Percentiles rank a stretch among this genome's conserved stretches.
Evolutionary conservation across 2,797 vertebrate species (phyloP).

Genomic region (Acridotheres tristis): DNA sequence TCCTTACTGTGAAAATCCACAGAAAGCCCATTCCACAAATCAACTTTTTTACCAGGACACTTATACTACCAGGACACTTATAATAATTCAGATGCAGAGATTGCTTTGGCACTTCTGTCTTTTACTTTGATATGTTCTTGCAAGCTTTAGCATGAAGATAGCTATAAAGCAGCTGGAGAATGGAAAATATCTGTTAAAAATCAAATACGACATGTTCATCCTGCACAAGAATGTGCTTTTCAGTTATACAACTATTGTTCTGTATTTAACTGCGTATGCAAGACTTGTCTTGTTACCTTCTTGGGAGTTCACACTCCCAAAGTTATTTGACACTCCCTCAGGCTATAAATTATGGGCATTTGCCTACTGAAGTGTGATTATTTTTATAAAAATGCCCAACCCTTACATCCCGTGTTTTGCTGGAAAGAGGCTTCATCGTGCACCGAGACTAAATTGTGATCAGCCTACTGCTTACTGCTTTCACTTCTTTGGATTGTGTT

Average conservation of each 20-base stretch:
- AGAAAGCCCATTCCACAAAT: not conserved
- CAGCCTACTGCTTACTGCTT: not conserved
- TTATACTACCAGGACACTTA: not conserved
- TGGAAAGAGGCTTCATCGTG: slow-evolving; percentile 73
- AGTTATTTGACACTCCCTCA: slow-evolving; percentile 16
- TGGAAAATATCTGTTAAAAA: slow-evolving; percentile 48
- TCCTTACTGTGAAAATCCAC: not conserved
- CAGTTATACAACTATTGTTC: slow-evolving; percentile 6
- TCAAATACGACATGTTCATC: slow-evolving; percentile 48
- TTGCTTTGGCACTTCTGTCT: not conserved
- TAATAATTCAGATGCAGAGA: not conserved
- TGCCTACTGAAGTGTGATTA: slow-evolving; percentile 46
- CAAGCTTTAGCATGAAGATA: slow-evolving; percentile 3
- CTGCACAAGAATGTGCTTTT: slow-evolving; percentile 28
- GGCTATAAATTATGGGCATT: slow-evolving; percentile 34
- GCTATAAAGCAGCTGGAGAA: slow-evolving; percentile 17
- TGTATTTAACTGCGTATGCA: slow-evolving; percentile 49
- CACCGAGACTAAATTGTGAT: slow-evolving; percentile 67
- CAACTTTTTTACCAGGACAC: not conserved
- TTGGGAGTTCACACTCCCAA: slow-evolving; percentile 18
- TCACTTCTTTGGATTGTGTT: not conserved
- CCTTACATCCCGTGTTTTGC: not conserved
- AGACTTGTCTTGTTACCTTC: slow-evolving; percentile 63
- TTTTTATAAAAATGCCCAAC: not conserved
- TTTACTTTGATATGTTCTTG: not conserved